Evolutionary conservation across 2,797 vertebrate species (phyloP).

Genomic region (Sciaenops ocellatus): DNA sequence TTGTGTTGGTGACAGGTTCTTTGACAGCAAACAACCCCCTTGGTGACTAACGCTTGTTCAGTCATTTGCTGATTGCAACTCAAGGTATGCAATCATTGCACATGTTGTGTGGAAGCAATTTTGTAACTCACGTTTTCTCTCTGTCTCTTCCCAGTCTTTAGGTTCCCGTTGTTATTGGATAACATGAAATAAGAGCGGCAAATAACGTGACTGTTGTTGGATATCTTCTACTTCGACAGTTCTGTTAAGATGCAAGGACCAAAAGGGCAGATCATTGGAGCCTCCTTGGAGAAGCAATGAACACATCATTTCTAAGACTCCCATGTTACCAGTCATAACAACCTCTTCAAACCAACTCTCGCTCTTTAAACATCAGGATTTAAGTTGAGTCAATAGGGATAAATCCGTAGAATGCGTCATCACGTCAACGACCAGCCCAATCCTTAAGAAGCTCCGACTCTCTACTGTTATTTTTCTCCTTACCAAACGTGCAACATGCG

Average conservation of each 20-base stretch:
- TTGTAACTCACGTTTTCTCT: constrained; percentile 33
- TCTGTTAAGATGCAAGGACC: not conserved
- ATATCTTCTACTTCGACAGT: constrained; percentile 5
- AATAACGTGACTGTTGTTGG: not conserved
- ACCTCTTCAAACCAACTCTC: constrained; percentile 1
- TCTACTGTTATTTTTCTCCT: not conserved
- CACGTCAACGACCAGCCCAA: not conserved
- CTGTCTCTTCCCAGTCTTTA: constrained; percentile 29
- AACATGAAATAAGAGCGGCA: constrained; percentile 9
- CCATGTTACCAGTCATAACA: not conserved
- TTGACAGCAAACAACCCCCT: constrained; percentile 31
- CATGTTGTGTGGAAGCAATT: constrained; percentile 26
- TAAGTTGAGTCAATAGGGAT: constrained; percentile 16
- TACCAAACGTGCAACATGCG: constrained; percentile 76
- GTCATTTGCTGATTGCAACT: constrained; percentile 40
- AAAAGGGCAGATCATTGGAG: not conserved
- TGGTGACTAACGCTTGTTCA: constrained; percentile 41
- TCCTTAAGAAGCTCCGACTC: constrained; percentile 12
- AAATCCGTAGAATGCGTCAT: constrained; percentile 3
- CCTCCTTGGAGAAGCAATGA: not conserved
- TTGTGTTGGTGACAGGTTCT: constrained; percentile 39
- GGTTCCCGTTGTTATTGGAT: constrained; percentile 32
- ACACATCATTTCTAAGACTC: not conserved
- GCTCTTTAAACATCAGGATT: not conserved
- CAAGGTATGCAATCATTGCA: not conserved